These are phyloP conservation scores for Stercorarius parasiticus DNA, from an alignment of 2,113 vertebrate species.

Conservation along the genomic window DNA sequence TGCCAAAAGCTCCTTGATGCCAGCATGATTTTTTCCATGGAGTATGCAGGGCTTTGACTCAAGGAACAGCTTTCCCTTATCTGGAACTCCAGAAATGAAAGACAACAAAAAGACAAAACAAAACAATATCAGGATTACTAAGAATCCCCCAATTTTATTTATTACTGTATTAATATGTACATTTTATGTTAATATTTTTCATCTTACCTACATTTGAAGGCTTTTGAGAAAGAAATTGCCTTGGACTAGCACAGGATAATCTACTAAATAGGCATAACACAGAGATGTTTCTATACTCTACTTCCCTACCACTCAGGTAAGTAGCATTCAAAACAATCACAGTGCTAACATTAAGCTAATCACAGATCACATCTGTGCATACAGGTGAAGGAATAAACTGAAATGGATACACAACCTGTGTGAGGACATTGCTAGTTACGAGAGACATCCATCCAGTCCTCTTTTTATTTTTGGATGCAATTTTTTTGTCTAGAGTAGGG, in stretches of 20 bases:
- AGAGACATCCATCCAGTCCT: background rate
- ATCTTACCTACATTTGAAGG: background rate
- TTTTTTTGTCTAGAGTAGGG: background rate
- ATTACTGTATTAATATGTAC: background rate
- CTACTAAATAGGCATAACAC: background rate
- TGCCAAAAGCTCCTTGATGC: background rate
- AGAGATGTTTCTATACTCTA: background rate
- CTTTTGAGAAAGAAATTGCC: background rate
- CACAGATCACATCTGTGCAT: background rate
- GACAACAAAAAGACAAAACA: background rate
- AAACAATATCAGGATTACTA: background rate
- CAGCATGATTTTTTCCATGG: background rate
- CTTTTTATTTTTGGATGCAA: background rate
- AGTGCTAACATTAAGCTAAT: background rate
- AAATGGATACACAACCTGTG: background rate
- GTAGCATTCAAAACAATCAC: background rate
- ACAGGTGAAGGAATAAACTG: background rate
- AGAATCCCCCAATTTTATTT: background rate
- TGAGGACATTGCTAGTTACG: background rate
- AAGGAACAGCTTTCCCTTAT: background rate
- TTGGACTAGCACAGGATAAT: background rate
- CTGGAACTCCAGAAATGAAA: background rate
- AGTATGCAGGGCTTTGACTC: background rate
- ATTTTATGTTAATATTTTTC: background rate
- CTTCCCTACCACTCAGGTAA: background rate